Base-by-base conservation (phyloP, 2,888 invertebrate species). In the Thereva nobilitata region DNA sequence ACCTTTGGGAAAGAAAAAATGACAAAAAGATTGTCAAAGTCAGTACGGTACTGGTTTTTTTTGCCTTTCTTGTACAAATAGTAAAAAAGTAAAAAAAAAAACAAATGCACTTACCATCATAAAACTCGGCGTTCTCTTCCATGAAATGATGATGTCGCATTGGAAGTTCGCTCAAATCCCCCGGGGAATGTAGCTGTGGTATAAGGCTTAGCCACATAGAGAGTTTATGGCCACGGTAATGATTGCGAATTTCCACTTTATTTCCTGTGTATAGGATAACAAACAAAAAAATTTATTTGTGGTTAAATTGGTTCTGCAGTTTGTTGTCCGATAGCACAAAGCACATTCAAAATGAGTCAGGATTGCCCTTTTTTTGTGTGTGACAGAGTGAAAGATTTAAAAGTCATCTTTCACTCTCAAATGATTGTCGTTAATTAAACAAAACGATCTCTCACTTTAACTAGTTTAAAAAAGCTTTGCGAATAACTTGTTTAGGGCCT, bases 141-240 rank as follows among this genome's bases (percentile, higher is more conserved):
- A 90, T 88, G 75, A 94, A 90, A 78, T 95, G 94, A 78, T 93
- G 92, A 78, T 93, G 92, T 47, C 91, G 85, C 90, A 93, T 92
- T 69, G 90, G 90, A 70, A 92, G 88, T 76, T 93, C 93, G 71
- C 86, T 86, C 7, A 85, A 82, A 71, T 87, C 86, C 23, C 93
- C 93, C 8, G 93, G 92, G 68, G 91, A 85, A 79, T 95, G 95
- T 64, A 96, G 85, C 78, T 95, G 93, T 63, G 95, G 95, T 76
- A 95, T 90, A 61, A 95, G 85, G 72, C 94, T 93, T 70, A 95
- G 82, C 95, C 95, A 96, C 77, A 95, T 85, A 44, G 95, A 93
- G 86, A 95, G 89, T 82, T 95, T 93, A 84, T 95, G 95, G 52
- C 95, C 95, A 47, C 95, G 87, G 81, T 95, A 97, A 81, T 96